Evolutionary conservation across 2,113 vertebrate species (phyloP), one percentile per base, ranked within the genome.

Genomic region (Manacus vitellinus): DNA sequence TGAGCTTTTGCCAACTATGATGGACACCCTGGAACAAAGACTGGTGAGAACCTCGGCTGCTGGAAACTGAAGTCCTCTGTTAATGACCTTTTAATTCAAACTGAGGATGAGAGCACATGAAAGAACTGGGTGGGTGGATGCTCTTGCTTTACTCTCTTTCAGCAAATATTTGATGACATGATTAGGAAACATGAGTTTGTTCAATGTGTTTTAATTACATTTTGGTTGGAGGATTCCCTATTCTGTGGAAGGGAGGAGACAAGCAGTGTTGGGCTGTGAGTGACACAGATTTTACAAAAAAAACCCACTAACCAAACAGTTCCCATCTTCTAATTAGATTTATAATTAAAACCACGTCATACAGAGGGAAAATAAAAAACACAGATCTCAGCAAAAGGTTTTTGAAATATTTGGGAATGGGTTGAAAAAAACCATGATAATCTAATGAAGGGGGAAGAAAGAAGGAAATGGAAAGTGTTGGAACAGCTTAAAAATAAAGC

Each of bases 81-180:
- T 43, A 55, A 72, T 18, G 39, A 47, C 43, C 61, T 28, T 6
- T 37, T 59, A 55, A 88, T 61, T 78, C n/a, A 71, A 91, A 82
- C 20, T 37, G 56, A 44, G 16, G 24, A 77, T 13, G 35, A 79
- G 46, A 41, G 30, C 9, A 55, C 21, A 14, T 22, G 55, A 41
- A 84, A 71, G 51, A 74, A 47, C 17, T 17, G 31, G 30, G 49
- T 21, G 52, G 55, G 44, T 46, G 47, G 77, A 67, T 47, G 56
- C 52, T 65, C 80, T 41, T 72, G 43, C 81, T 78, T 81, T 44
- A 78, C 33, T 78, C 74, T 78, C 65, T 72, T 65, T 68, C 77
- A 81, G 86, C 80, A 95, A 95, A 94, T 75, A 91, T 92, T 85
- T 85, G 61, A 77, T 92, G 17, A 63, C 61, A 49, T 31, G 41